phyloP scores from a whole-genome alignment of 1,140 invertebrate genomes.

The Eriosoma lanigerum region DNA sequence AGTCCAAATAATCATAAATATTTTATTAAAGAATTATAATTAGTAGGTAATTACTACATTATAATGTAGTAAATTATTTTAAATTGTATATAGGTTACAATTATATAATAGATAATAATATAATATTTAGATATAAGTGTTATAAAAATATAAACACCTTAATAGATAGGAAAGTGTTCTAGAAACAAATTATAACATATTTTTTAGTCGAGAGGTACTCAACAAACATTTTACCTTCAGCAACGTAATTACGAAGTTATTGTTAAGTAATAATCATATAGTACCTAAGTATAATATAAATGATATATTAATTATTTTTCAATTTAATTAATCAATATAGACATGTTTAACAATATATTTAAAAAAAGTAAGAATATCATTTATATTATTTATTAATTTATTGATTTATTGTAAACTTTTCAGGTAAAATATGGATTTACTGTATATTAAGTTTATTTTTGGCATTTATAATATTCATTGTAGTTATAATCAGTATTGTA shows the following conservation, averaged over 20 bases:
- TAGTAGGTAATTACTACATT: too few species aligned
- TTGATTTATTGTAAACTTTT: neutral
- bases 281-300: neutral
- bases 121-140: too few species aligned
- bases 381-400: neutral
- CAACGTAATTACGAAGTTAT: neutral
- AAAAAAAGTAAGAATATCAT: neutral
- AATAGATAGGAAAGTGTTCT: neutral
- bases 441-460: neutral
- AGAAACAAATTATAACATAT: neutral
- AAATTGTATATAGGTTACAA: too few species aligned
- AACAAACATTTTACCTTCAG: neutral
- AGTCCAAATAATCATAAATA: too few species aligned
- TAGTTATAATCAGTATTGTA: neutral
- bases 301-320: neutral
- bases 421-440: neutral
- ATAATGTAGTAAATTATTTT: too few species aligned
- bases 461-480: neutral
- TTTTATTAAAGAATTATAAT: too few species aligned
- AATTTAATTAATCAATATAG: neutral
- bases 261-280: neutral
- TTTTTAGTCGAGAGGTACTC: neutral
- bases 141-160: neutral
- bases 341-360: neutral
- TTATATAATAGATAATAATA: too few species aligned